Evolutionary conservation across 1,140 invertebrate species (phyloP), one percentile per base, ranked within the genome.

Genomic region (Ips nitidus): DNA sequence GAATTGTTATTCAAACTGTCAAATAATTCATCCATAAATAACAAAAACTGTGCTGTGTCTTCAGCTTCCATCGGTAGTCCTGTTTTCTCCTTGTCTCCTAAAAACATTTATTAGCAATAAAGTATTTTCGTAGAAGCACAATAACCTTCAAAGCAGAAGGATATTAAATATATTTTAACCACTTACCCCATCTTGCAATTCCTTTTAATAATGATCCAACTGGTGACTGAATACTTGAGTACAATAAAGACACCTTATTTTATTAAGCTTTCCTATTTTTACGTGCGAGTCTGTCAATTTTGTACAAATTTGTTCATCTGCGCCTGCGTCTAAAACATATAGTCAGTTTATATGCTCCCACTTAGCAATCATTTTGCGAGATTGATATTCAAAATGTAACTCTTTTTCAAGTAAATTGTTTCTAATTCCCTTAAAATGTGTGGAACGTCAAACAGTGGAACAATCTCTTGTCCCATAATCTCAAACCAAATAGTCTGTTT

Each of bases 401-500:
- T 62, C 36, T 4, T 47, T 47, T 1, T 42, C 41, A 1, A 65
- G 4, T 1, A 65, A 39, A 65, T 65, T 65, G 41, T 65, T 65
- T n/a, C 63, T 2, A 3, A 65, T 38, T 37, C 63, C 63, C 8
- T 65, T 65, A 65, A 2, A n/a, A 65, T 4, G 50, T 65, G 63
- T 3, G 63, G 63, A 41, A 52, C 3, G 55, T 65, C 63, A 40
- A 53, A 65, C 1, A 65, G 36, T 2, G 47, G 63, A 5, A 65
- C 39, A 55, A 65, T n/a, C 41, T 65, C 63, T 40, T 65, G 2
- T 36, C 37, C 37, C 2, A 8, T 37, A 1, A 65, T n/a, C 1
- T 3, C 1, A 41, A 65, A 39, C 3, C 37, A n/a, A n/a, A n/a
- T n/a, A n/a, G n/a, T n/a, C n/a, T n/a, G n/a, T n/a, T n/a, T n/a